Conservation (phyloP, 2,888 invertebrate species). For the Drymonia ruficornis region DNA sequence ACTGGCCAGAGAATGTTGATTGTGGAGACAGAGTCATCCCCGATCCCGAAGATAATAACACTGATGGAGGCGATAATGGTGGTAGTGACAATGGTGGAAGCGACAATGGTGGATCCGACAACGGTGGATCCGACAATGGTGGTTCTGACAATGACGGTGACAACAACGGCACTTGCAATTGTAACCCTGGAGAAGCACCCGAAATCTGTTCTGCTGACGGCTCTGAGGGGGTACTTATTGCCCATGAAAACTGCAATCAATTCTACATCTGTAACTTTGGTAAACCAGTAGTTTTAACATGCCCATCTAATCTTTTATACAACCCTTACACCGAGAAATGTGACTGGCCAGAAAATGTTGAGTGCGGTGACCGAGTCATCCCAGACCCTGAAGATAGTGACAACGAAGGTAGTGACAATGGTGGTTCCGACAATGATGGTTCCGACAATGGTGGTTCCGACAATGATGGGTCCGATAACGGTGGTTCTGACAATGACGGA, state of each 20-base stretch:
- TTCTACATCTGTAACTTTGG: slow-evolving; percentile 21
- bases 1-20: slow-evolving; percentile 50
- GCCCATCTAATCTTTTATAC: slow-evolving; percentile 34
- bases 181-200: slow-evolving; percentile 18
- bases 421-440: neutral
- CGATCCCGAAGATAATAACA: slow-evolving; percentile 1
- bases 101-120: slow-evolving; percentile 1
- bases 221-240: slow-evolving; percentile 16
- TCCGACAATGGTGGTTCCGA: slow-evolving; percentile 5
- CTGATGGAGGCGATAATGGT: neutral
- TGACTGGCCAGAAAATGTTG: slow-evolving; percentile 35
- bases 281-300: slow-evolving; percentile 28
- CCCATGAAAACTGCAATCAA: slow-evolving; percentile 19
- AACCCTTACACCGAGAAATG: slow-evolving; percentile 38
- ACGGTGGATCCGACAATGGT: slow-evolving; percentile 8
- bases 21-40: slow-evolving; percentile 47
- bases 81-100: slow-evolving; percentile 15
- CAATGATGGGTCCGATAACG: slow-evolving; percentile 15
- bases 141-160: slow-evolving; percentile 11
- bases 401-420: slow-evolving; percentile 3
- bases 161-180: slow-evolving; percentile 5
- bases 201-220: slow-evolving; percentile 13
- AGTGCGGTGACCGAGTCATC: slow-evolving; percentile 40
- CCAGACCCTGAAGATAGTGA: slow-evolving; percentile 3
- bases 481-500: slow-evolving; percentile 11